phyloP scores from a whole-genome alignment of 2,888 invertebrate genomes.

The Trissolcus brochymenae region DNA sequence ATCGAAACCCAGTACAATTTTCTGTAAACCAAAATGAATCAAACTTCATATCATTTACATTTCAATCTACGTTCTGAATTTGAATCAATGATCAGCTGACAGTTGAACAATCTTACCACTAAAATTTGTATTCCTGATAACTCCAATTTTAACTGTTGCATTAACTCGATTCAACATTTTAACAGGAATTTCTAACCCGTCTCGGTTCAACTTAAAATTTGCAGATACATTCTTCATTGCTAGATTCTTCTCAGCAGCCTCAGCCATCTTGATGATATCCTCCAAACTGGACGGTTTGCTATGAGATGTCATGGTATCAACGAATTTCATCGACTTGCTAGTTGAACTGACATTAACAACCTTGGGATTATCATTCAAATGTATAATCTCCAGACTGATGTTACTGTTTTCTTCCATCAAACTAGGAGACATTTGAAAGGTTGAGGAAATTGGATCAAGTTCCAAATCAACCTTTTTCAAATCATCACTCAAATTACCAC shows the following conservation, averaged over 20 bases:
- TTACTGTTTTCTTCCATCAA: neutral
- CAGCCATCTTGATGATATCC: constrained; percentile 69
- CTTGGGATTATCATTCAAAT: neutral
- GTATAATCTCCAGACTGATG: neutral
- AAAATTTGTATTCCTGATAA: constrained; percentile 51
- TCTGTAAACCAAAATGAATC: constrained; percentile 68
- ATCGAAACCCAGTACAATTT: constrained; percentile 78
- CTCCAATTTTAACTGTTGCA: constrained; percentile 59
- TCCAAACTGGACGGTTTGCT: constrained; percentile 63
- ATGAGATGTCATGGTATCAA: constrained; percentile 28
- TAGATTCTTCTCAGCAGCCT: constrained; percentile 65
- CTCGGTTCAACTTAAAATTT: constrained; percentile 81
- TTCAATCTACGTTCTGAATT: neutral
- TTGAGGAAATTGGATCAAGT: neutral
- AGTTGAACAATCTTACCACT: constrained; percentile 26
- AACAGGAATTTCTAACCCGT: constrained; percentile 82
- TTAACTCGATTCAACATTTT: constrained; percentile 81
- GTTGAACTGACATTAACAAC: neutral
- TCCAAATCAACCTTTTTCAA: no score
- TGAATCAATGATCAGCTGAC: neutral
- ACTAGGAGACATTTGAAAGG: neutral
- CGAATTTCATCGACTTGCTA: neutral
- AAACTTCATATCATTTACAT: neutral
- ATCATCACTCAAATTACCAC: no score
- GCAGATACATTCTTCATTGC: constrained; percentile 61